A percentile compares a stretch with the other conserved stretches of the same genome.
phyloP scores from a whole-genome alignment of 2,888 invertebrate genomes.

The Dolichopus griseipennis region DNA sequence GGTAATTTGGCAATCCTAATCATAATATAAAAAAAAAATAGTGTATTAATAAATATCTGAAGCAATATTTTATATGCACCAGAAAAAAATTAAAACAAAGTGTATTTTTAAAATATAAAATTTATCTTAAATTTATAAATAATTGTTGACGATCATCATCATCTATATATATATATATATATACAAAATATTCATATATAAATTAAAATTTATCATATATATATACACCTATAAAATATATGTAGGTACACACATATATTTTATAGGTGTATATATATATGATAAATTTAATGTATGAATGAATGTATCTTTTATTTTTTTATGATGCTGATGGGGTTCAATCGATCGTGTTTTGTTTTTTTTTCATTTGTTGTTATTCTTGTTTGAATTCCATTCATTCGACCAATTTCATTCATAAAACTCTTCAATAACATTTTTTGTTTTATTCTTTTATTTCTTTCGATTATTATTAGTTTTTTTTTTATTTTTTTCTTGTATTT shows the following conservation, averaged over 20 bases:
- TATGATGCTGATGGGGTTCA: background rate
- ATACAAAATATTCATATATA: background rate
- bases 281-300: background rate
- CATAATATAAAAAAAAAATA: too few species aligned
- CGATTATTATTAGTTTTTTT: background rate
- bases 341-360: background rate
- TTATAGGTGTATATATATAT: background rate
- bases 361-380: background rate
- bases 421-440: background rate
- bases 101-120: too few species aligned
- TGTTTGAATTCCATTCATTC: conserved; percentile 16
- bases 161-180: too few species aligned
- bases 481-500: background rate
- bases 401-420: conserved; percentile 19
- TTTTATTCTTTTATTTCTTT: background rate
- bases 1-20: too few species aligned
- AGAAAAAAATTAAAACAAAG: too few species aligned
- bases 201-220: background rate
- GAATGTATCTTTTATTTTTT: background rate
- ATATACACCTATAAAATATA: background rate
- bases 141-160: too few species aligned
- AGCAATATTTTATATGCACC: too few species aligned
- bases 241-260: background rate
- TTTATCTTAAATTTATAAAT: too few species aligned
- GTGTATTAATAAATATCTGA: too few species aligned